Evolutionary conservation across 2,888 invertebrate species (phyloP), one percentile per base, ranked within the genome.

Genomic region (Nematopogon swammerdamellus): DNA sequence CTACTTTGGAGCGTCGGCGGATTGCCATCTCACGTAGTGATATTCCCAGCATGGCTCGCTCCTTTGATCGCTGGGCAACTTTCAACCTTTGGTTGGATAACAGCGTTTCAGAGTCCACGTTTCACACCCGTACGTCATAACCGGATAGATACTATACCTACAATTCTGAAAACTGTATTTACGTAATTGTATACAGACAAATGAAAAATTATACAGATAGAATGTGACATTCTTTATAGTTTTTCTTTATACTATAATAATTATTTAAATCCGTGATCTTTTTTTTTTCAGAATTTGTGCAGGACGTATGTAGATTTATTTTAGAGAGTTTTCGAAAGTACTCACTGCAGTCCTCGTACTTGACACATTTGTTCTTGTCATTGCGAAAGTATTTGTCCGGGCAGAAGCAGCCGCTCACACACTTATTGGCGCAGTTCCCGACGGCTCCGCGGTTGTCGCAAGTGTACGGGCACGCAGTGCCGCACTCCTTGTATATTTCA

Each of bases 401-500:
- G 14, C 36, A 36, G n/a, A 36, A 36, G 36, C 36, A 36, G 14
- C 36, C 36, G 11, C 3, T 14, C 6, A 36, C 36, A 14, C 36
- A 36, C 3, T 3, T 14, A 8, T 36, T 14, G 3, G 14, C 11
- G 14, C 36, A 36, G 36, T 14, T 8, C 3, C 44, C 19, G 2
- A 49, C 46, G 14, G 49, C 36, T 14, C 51, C 46, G 11, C 48
- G 46, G 25, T 49, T 53, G 29, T 47, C 46, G 19, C 55, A 55
- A 19, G 53, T 49, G 18, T 45, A 42, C 4, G 50, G 45, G 18
- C 55, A 55, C 14, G 47, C 45, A 4, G 52, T 44, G 3, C 53
- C 54, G 46, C 55, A 55, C 19, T 43, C 19, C 5, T 46, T 44
- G 45, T 46, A 55, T n/a, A 42, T 47, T 14, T 51, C 45, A 17